Base-by-base conservation (phyloP, 2,888 invertebrate species). In the Scaptomyza parva region DNA sequence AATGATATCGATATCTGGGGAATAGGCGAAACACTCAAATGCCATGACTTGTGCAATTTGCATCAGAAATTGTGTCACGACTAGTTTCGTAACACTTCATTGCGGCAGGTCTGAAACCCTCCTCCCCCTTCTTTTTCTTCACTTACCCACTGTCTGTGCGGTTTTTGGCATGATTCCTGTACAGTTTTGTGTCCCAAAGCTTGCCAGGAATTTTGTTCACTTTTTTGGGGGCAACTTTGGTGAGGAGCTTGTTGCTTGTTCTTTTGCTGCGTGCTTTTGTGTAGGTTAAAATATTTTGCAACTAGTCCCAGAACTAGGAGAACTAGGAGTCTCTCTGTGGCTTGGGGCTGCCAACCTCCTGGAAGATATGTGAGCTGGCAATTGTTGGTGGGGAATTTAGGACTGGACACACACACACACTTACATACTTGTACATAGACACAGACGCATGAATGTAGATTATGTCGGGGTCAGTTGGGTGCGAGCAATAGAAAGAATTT, bases 21-120 rank as follows among this genome's bases (percentile, higher is more conserved):
- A 51, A 65, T 52, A 30, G 64, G 20, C 57, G 54, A 41, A 47
- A 59, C 71, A 77, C 78, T 77, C 81, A 74, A 74, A 67, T 60
- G 71, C 65, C 78, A 81, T 86, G 81, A 86, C 81, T 82, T 80
- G 72, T 75, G 65, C 72, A 73, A 82, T 82, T 86, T 86, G 81
- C 84, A 77, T 86, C 70, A 43, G 48, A 70, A 80, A 82, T 86
- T 80, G 78, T 86, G 86, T 86, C 86, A 86, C 84, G 78, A 77
- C 69, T 80, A 84, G 75, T 82, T 86, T 77, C 69, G 85, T 53
- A 68, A 78, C 78, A 78, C 67, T 70, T 62, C 64, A 65, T 43
- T 80, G 55, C 18, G 51, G 17, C 44, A 28, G 18, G 9, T 9
- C 39, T 18, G n/a, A 2, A 9, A 2, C 9, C 14, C 28, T 18